Evolutionary conservation across 2,888 invertebrate species (phyloP), one percentile per base, ranked within the genome.

Genomic region (Yponomeuta malinellus): DNA sequence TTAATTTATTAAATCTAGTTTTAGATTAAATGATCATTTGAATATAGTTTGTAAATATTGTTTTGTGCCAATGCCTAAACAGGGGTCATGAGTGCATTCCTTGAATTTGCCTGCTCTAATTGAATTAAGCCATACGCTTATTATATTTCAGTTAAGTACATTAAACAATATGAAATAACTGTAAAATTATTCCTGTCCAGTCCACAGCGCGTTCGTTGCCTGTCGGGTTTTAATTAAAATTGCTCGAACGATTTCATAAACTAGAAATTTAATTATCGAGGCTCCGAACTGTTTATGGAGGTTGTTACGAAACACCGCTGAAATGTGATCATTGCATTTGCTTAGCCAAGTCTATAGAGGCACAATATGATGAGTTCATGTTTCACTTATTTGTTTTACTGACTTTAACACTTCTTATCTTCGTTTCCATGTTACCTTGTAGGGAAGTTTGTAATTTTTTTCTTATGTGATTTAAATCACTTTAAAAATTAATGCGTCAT

Each of bases 181-280:
- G 52, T 15, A 59, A 59, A 59, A 59, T 59, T 59, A 59, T 59
- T 43, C 15, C 52, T 59, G 52, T 59, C 15, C 52, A 59, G 52
- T 15, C 52, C 52, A 59, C 43, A 2, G 33, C 67, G 66, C 66
- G 33, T 66, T 3, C 29, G 63, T 10, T 12, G 65, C 3, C 65
- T 71, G 43, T 71, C 70, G 71, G 64, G 72, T 73, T 77, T 75
- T 75, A 77, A 76, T 81, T 76, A 77, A 79, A 77, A 75, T 73
- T 75, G 76, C 71, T 68, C 52, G 59, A 75, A 74, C 75, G 70
- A 73, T 75, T 79, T 78, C 76, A 75, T 76, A 73, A 77, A 80
- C 74, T 75, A 75, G 71, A 75, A 77, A 79, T 78, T 75, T 74
- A 76, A 77, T 79, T 76, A 78, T 71, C 64, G 67, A 70, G 71